A percentile compares a stretch with the other conserved stretches of the same genome.
phyloP scores from a whole-genome alignment of 2,888 invertebrate genomes.

The Cyclophora albipunctata region DNA sequence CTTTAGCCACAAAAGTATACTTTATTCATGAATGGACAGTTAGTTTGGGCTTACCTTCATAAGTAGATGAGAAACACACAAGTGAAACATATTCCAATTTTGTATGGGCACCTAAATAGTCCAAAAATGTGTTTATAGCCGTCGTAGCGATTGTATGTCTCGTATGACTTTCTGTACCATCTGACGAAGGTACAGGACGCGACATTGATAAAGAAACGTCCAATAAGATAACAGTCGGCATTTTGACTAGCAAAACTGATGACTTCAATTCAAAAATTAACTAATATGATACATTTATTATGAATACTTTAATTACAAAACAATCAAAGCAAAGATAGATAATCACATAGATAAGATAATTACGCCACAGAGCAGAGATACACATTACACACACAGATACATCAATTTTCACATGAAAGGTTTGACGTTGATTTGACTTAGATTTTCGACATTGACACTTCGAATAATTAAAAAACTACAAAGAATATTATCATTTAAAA shows the following conservation, averaged over 20 bases:
- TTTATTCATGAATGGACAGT: no score
- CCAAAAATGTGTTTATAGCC: conserved; percentile 60
- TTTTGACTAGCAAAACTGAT: conserved; percentile 22
- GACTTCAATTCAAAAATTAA: background rate
- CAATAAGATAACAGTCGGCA: conserved; percentile 62
- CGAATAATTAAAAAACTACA: no score
- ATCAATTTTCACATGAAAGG: no score
- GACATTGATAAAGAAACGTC: conserved; percentile 67
- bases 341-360: no score
- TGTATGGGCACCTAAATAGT: conserved; percentile 54
- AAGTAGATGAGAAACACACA: conserved; percentile 56
- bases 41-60: conserved; percentile 44
- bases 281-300: background rate
- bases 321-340: background rate
- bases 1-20: no score
- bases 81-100: conserved; percentile 64
- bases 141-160: conserved; percentile 52
- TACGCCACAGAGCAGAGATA: no score
- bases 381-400: no score
- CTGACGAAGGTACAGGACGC: conserved; percentile 52
- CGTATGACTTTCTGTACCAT: conserved; percentile 53
- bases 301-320: background rate
- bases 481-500: no score
- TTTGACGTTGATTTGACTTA: no score
- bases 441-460: no score